Evolutionary conservation across 2,888 invertebrate genomes (phyloP).

Genomic region (Ophion slaviceki): DNA sequence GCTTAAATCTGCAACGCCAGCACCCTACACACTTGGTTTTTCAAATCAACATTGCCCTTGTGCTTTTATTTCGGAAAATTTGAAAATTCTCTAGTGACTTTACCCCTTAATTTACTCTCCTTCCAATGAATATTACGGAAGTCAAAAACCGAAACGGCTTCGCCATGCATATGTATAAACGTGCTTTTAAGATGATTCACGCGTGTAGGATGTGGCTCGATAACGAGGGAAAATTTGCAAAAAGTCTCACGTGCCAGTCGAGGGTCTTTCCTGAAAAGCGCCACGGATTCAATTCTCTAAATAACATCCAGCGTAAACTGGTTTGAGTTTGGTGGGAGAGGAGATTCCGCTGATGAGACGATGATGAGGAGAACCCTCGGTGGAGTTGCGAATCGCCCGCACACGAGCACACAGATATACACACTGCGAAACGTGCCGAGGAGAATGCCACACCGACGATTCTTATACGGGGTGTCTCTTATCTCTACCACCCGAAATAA

Average conservation of each 20-base stretch:
- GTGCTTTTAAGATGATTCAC: background rate
- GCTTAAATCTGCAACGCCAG: no score
- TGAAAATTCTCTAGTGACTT: no score
- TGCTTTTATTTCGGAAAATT: no score
- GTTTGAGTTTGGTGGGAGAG: conserved; percentile 50
- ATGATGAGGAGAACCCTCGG: conserved; percentile 21
- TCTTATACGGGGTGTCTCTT: conserved; percentile 22
- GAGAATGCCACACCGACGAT: conserved; percentile 44
- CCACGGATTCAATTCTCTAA: conserved; percentile 47
- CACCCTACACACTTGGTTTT: no score
- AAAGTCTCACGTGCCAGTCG: background rate
- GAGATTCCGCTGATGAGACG: conserved; percentile 43
- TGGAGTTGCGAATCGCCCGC: conserved; percentile 34
- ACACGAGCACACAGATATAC: background rate
- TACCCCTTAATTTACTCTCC: no score
- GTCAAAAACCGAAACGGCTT: background rate
- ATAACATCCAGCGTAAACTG: conserved; percentile 65
- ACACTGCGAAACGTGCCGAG: background rate
- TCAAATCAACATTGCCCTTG: no score
- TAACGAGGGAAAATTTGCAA: background rate
- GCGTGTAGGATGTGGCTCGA: background rate
- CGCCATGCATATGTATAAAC: background rate
- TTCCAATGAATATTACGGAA: background rate
- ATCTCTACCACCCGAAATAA: no score
- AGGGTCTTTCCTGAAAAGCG: conserved; percentile 37